Conservation (phyloP, 2,113 vertebrate genomes). For the Naja naja region DNA sequence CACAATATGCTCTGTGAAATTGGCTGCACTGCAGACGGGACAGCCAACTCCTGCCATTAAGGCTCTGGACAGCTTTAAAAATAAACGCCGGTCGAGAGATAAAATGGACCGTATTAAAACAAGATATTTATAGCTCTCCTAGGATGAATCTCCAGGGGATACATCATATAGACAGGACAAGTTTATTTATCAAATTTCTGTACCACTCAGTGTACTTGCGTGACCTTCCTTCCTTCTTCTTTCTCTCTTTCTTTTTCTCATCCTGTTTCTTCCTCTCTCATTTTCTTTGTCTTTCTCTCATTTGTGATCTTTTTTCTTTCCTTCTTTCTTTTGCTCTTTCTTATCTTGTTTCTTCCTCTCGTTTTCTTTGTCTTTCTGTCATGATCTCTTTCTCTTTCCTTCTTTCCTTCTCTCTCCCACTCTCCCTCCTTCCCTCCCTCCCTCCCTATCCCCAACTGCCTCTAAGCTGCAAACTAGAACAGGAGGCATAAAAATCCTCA, state of each 20-base stretch:
- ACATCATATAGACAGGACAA: not conserved
- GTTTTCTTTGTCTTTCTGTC: too few species aligned
- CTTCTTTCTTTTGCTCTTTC: too few species aligned
- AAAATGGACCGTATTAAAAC: not conserved
- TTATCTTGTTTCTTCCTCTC: too few species aligned
- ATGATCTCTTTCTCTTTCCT: too few species aligned
- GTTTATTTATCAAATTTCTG: not conserved
- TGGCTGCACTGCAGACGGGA: not conserved
- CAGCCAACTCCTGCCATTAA: not conserved
- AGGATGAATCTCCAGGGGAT: not conserved
- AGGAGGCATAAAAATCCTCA: not conserved
- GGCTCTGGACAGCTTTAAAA: not conserved
- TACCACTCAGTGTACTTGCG: not conserved
- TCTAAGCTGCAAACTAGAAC: not conserved
- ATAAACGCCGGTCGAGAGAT: not conserved
- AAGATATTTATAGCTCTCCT: constrained; percentile 23
- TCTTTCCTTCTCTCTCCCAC: too few species aligned
- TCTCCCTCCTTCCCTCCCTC: too few species aligned
- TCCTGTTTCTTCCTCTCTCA: too few species aligned
- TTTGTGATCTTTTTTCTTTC: too few species aligned
- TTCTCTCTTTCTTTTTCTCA: not conserved
- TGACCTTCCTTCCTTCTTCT: not conserved
- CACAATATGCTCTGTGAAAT: not conserved
- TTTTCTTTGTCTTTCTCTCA: too few species aligned
- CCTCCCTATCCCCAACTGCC: not conserved